Evolutionary conservation across 1,140 invertebrate species (phyloP).

Genomic region (Rhopalosiphum maidis): DNA sequence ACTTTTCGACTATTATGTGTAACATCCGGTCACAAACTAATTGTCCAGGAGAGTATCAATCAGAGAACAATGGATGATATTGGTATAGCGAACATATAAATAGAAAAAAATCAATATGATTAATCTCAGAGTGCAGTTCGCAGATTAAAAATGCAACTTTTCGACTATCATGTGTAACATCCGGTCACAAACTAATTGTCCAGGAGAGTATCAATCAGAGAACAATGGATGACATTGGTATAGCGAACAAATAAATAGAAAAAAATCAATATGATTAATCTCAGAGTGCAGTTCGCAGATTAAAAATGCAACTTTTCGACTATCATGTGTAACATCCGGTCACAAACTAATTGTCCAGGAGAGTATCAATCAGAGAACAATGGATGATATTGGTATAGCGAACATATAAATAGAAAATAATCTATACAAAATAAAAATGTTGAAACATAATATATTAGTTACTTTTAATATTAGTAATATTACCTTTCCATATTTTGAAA

Average conservation of each 20-base stretch:
- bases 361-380: slow-evolving; percentile 48
- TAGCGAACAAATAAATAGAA: slow-evolving; percentile 35
- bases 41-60: not conserved
- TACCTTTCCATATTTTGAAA: slow-evolving; percentile 93
- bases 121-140: too few relatives aligned
- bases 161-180: too few relatives aligned
- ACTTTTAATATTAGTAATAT: slow-evolving; percentile 60
- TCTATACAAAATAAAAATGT: too few relatives aligned
- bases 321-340: too few relatives aligned
- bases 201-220: not conserved
- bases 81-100: too few relatives aligned
- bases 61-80: slow-evolving; percentile 40
- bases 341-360: not conserved
- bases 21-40: slow-evolving; percentile 42
- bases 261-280: too few relatives aligned
- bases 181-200: not conserved
- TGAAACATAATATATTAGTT: not conserved
- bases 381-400: slow-evolving; percentile 15
- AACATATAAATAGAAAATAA: slow-evolving; percentile 53
- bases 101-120: too few relatives aligned
- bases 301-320: too few relatives aligned
- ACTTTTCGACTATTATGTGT: not conserved
- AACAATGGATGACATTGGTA: not conserved
- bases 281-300: too few relatives aligned
- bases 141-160: too few relatives aligned